Evolutionary conservation across 35 echinoderm and acorn worm species (phyloP).

Genomic region (Lytechinus variegatus): DNA sequence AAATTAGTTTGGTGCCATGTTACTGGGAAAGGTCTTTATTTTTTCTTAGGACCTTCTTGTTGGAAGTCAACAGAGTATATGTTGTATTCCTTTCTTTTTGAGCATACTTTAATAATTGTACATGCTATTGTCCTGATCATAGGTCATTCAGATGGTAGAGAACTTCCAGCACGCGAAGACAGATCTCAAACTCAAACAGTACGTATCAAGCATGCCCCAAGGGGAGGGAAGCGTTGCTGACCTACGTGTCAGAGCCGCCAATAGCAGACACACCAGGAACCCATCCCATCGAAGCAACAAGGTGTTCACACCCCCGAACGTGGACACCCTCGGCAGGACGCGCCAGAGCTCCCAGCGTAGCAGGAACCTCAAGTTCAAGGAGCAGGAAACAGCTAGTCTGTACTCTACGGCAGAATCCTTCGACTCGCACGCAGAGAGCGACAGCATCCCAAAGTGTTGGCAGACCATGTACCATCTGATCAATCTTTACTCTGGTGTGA

Average conservation of each 20-base stretch:
- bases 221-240: slow-evolving; percentile 43
- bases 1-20: too few relatives aligned
- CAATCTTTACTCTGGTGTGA: slow-evolving; percentile 77
- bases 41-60: too few relatives aligned
- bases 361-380: slow-evolving; percentile 45
- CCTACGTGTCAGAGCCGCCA: neutral
- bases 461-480: slow-evolving; percentile 99
- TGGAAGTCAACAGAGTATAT: too few relatives aligned
- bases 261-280: slow-evolving; percentile 14
- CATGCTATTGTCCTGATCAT: neutral
- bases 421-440: slow-evolving; percentile 66
- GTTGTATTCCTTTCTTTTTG: too few relatives aligned
- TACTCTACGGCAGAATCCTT: slow-evolving; percentile 7
- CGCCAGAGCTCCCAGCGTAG: slow-evolving; percentile 39
- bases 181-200: slow-evolving; percentile 70
- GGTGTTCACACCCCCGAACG: neutral
- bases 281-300: neutral
- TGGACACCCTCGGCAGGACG: neutral
- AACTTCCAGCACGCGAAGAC: slow-evolving; percentile 84
- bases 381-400: slow-evolving; percentile 21
- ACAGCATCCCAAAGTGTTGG: slow-evolving; percentile 88
- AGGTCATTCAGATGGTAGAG: slow-evolving; percentile 68
- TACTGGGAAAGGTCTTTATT: too few relatives aligned
- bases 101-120: neutral
- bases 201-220: slow-evolving; percentile 46